Percentiles rank a stretch among this genome's conserved stretches.
These are phyloP conservation scores for Parnassius orleans DNA, from an alignment of 2,888 invertebrate species.

Conservation along the genomic window DNA sequence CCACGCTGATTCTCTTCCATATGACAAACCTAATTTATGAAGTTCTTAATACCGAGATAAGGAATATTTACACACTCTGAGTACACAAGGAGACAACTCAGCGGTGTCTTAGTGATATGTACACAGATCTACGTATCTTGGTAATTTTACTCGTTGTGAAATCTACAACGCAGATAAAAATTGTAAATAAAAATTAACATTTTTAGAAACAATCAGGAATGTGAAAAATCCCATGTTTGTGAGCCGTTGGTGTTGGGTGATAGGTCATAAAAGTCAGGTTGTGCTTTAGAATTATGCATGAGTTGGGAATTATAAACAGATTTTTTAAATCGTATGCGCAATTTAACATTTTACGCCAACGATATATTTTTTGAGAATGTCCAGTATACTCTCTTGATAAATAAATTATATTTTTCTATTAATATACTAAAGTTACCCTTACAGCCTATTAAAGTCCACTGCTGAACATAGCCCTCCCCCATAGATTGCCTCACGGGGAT, in stretches of 20 bases:
- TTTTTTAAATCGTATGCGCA: too few relatives aligned
- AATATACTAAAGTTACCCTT: too few relatives aligned
- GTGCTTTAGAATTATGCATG: constrained; percentile 9
- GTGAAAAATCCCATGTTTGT: constrained; percentile 43
- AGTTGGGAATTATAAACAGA: constrained; percentile 3
- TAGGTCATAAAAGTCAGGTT: constrained; percentile 20
- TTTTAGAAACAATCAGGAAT: constrained; percentile 44
- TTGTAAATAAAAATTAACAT: constrained; percentile 59
- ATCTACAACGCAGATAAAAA: constrained; percentile 68
- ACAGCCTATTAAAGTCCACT: too few relatives aligned
- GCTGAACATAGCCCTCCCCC: too few relatives aligned
- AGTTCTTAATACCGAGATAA: constrained; percentile 78
- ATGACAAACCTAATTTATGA: constrained; percentile 81
- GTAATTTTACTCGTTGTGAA: constrained; percentile 73
- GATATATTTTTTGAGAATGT: too few relatives aligned
- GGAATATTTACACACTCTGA: constrained; percentile 73
- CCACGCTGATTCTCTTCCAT: constrained; percentile 60
- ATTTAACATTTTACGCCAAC: too few relatives aligned
- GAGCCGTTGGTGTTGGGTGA: constrained; percentile 18
- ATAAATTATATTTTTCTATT: too few relatives aligned
- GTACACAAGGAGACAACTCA: constrained; percentile 69
- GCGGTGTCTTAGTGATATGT: constrained; percentile 73
- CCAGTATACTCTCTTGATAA: too few relatives aligned
- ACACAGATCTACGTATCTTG: constrained; percentile 72
- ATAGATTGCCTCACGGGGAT: too few relatives aligned